A percentile compares a stretch with the other conserved stretches of the same genome.
These are phyloP conservation scores for Knipowitschia caucasica DNA, from an alignment of 2,797 vertebrate genomes.

Conservation along the genomic window DNA sequence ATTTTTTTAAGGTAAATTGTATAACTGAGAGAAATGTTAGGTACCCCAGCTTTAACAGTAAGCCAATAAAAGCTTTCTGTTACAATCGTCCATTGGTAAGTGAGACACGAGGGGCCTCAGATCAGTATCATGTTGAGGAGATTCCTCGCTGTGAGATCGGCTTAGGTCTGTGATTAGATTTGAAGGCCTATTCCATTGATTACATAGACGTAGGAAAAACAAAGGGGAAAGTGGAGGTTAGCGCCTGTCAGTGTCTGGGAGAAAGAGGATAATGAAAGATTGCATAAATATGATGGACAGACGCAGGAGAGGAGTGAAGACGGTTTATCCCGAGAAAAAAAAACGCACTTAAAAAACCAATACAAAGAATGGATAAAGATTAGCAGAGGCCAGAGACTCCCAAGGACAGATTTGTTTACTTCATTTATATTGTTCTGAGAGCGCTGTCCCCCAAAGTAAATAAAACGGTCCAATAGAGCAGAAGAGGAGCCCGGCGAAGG, in stretches of 20 bases:
- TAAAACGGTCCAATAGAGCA: conserved; percentile 62
- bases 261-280: conserved; percentile 29
- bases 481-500: conserved; percentile 41
- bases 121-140: conserved; percentile 25
- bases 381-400: conserved; percentile 40
- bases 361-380: conserved; percentile 40
- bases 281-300: conserved; percentile 26
- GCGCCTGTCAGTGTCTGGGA: conserved; percentile 28
- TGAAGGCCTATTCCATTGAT: conserved; percentile 48
- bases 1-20: too few species aligned
- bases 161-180: conserved; percentile 53
- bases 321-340: conserved; percentile 12
- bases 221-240: conserved; percentile 16
- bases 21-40: too few species aligned
- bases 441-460: conserved; percentile 53
- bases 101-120: neutral
- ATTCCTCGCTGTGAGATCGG: conserved; percentile 25
- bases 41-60: too few species aligned
- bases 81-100: neutral
- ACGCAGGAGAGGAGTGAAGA: conserved; percentile 17
- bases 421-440: conserved; percentile 50
- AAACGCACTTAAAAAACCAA: conserved; percentile 39
- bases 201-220: conserved; percentile 25
- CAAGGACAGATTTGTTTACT: conserved; percentile 59
- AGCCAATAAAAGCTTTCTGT: neutral